Conservation (phyloP, 2,113 vertebrate species). For the Chrysochloris asiatica region DNA sequence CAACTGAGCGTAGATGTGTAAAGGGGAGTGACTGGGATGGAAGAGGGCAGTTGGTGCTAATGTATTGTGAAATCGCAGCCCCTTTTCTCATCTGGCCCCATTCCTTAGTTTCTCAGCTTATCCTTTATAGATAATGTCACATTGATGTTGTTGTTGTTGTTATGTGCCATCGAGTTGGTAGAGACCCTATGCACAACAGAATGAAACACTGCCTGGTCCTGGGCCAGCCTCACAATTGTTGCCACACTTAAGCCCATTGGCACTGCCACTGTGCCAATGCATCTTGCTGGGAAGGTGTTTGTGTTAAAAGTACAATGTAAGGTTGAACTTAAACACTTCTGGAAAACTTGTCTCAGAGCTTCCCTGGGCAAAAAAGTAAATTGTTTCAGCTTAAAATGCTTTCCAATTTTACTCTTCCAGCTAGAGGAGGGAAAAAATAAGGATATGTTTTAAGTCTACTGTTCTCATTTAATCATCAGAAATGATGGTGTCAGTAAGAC, state of each 20-base stretch:
- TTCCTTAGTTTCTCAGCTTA: fast-evolving
- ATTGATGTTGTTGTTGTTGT: too few relatives aligned
- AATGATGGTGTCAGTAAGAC: fast-evolving
- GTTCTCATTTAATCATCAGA: neutral
- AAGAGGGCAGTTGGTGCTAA: neutral
- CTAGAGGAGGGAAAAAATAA: neutral
- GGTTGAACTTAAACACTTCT: neutral
- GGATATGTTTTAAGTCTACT: neutral
- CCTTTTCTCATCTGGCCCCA: fast-evolving
- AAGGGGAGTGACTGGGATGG: fast-evolving
- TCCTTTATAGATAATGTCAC: too few relatives aligned
- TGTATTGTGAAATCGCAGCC: neutral
- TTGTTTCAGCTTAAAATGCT: neutral
- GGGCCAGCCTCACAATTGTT: too few relatives aligned
- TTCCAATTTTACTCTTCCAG: neutral
- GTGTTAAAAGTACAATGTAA: neutral
- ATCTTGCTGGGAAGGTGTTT: too few relatives aligned
- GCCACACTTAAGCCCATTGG: too few relatives aligned
- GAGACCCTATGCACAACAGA: too few relatives aligned
- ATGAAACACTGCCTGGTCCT: too few relatives aligned
- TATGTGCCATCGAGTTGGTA: too few relatives aligned
- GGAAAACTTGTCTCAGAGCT: neutral
- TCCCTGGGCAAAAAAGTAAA: neutral
- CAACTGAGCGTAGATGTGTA: neutral
- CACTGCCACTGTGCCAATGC: too few relatives aligned